Base-by-base conservation (phyloP, 2,888 invertebrate genomes). In the Drosophila mettleri region DNA sequence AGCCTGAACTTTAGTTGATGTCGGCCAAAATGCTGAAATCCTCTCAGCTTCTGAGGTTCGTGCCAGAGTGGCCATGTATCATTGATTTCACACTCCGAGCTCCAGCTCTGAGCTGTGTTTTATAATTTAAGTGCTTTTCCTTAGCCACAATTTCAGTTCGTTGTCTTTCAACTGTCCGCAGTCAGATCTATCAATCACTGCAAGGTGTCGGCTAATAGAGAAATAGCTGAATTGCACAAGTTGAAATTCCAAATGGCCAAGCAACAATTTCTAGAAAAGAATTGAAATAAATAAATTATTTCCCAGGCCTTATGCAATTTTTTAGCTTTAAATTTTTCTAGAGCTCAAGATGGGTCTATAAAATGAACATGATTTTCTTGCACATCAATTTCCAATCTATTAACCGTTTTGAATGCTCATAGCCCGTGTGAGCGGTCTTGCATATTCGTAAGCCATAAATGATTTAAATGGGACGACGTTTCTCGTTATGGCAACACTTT, bases 21-120 rank as follows among this genome's bases (percentile, higher is more conserved):
- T 76, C 49, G 62, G 68, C 68, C 66, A 69, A 79, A 79, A 78
- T 81, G 81, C 62, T 72, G 68, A 81, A 80, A 79, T 82, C 82
- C 74, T 79, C 64, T 79, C 76, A 76, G 69, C 70, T 79, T 65
- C 62, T 80, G 79, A 64, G 80, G 80, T 64, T 69, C 48, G 66
- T 64, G 51, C 54, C 69, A 22, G 41, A 60, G 49, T 55, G 57
- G 63, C 62, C 59, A 55, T 75, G 58, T 75, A 53, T 62, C 67
- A 67, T 65, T 75, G 76, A 75, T 68, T 71, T 34, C 39, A 59
- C 18, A 58, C 34, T 57, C 64, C 34, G 39, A 41, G 53, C 29
- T 3, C 16, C 33, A 38, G 55, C 24, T 14, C 29, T 5, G 43
- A 27, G 36, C 31, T 39, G 14, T 58, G 33, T 67, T 66, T 63